Percentiles rank a stretch among this genome's conserved stretches.
Conservation (phyloP, 2,888 invertebrate species). For the Sarcophaga carnaria region DNA sequence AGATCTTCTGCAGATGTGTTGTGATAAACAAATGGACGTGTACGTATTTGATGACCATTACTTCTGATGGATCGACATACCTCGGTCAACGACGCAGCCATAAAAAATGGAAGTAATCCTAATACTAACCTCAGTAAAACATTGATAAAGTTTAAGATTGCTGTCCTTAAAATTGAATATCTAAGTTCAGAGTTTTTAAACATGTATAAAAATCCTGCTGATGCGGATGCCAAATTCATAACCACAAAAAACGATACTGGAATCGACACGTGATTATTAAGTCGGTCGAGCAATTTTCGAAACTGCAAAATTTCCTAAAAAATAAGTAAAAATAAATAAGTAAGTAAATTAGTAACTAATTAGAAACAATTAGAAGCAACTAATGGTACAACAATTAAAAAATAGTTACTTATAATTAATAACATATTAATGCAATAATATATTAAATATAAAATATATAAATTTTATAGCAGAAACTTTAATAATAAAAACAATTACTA, state of each 20-base stretch:
- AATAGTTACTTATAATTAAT: not conserved
- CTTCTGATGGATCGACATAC: constrained; percentile 88
- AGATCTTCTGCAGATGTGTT: constrained; percentile 89
- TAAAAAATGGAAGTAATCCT: constrained; percentile 80
- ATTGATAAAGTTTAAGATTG: constrained; percentile 87
- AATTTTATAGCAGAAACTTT: too few species aligned
- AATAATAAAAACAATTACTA: too few species aligned
- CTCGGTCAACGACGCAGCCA: constrained; percentile 89
- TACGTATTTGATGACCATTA: constrained; percentile 90
- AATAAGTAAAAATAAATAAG: too few species aligned
- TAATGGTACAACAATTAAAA: not conserved
- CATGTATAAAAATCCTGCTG: constrained; percentile 83
- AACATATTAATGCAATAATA: too few species aligned
- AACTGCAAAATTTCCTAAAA: constrained; percentile 87
- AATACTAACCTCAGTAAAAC: constrained; percentile 78
- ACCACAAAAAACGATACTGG: constrained; percentile 90
- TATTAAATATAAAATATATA: too few species aligned
- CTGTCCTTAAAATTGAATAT: constrained; percentile 83
- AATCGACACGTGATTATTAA: constrained; percentile 89
- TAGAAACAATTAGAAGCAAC: too few species aligned
- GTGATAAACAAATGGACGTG: constrained; percentile 91
- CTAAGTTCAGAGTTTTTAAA: constrained; percentile 84
- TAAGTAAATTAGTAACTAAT: not conserved
- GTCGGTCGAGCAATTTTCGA: constrained; percentile 88
- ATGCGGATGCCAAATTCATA: constrained; percentile 88